Conservation (phyloP, 2,797 vertebrate genomes). For the Prunella strophiata region DNA sequence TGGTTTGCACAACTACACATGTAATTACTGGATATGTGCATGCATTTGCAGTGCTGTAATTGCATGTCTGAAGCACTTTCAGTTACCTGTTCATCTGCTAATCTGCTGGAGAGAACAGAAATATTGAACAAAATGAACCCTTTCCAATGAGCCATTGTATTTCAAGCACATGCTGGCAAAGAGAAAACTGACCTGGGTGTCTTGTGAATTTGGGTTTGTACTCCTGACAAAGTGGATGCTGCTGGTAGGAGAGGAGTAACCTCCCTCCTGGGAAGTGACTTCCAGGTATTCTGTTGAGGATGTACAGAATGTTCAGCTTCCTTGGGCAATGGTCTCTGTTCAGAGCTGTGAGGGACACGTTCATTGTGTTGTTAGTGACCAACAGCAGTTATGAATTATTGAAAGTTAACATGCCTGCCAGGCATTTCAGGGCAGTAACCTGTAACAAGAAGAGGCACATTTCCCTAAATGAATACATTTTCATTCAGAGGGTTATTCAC, state of each 20-base stretch:
- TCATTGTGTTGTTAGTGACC: constrained; percentile 45
- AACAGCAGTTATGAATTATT: constrained; percentile 36
- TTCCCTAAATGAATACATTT: constrained; percentile 57
- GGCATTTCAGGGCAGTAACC: constrained; percentile 41
- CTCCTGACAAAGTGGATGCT: background rate
- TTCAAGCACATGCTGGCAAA: background rate
- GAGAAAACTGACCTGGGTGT: background rate
- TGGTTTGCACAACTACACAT: background rate
- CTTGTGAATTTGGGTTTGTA: background rate
- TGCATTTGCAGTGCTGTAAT: background rate
- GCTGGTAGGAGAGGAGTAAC: background rate
- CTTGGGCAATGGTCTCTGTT: constrained; percentile 19
- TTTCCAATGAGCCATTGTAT: background rate
- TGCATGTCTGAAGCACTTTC: background rate
- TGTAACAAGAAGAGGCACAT: constrained; percentile 53
- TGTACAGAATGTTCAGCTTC: constrained; percentile 33
- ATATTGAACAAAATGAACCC: background rate
- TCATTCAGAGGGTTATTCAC: constrained; percentile 61
- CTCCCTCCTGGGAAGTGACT: constrained; percentile 32
- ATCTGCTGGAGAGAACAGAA: background rate
- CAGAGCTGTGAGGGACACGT: constrained; percentile 12
- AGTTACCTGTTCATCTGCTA: background rate
- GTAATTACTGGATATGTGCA: background rate
- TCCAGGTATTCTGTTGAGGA: constrained; percentile 26
- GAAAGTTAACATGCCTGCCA: constrained; percentile 55